Evolutionary conservation across 2,888 invertebrate genomes (phyloP), one percentile per base, ranked within the genome.

Genomic region (Pristionchus maxplancki): DNA sequence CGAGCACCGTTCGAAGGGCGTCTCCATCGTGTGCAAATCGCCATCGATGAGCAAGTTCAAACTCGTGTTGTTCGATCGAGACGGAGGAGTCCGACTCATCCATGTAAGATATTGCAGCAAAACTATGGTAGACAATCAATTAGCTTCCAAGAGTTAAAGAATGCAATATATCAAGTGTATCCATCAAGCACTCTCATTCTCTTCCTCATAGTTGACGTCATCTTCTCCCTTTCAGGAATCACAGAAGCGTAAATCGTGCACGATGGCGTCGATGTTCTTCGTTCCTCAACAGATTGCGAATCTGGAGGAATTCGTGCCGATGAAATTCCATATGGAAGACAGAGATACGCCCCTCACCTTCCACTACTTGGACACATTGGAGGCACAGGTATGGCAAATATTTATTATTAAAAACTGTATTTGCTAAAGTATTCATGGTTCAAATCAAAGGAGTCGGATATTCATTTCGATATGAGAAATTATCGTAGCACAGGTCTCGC

Each of bases 201-300:
- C n/a, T n/a, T n/a, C n/a, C n/a, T 85, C 34, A 17, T 62, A 8
- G 24, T n/a, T 44, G 31, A 67, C 20, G 40, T 64, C 64, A 31
- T 31, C 64, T 64, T 67, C 17, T 15, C 71, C 4, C 9, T 74
- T 90, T 44, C 67, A 93, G 90, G 94, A 94, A 88, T 92, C 93
- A 31, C 93, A 92, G 89, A 94, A 92, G 89, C 91, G 90, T 74
- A 94, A 94, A 87, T 88, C 90, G 20, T 90, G 89, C 34, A 94
- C 94, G 1, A 90, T 92, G 58, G 95, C 95, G 31, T 95, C 95
- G 67, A 91, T 95, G 91, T 95, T 92, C 89, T 95, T 95, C 89
- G 93, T 95, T 31, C 95, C 95, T 24, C 94, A 93, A 87, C 92
- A 93, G 28, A 92, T 94, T 13, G 91, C 91, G 13, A 93, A 94